phyloP scores from a whole-genome alignment of 2,797 vertebrate species.

The Mormyrus hasselquistii region DNA sequence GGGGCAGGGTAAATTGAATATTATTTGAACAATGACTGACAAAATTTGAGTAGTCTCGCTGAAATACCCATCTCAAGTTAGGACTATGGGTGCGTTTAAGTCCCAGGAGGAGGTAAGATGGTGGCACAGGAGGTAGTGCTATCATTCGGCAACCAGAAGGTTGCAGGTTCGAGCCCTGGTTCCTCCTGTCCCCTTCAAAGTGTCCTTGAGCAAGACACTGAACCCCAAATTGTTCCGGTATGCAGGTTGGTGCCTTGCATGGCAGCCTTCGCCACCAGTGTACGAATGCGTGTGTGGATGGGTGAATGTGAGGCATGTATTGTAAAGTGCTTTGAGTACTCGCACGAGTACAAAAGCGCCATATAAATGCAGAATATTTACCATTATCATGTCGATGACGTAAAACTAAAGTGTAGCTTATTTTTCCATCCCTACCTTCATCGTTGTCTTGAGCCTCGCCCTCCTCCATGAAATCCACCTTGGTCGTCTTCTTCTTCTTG shows the following conservation, averaged over 20 bases:
- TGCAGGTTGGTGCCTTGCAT: too few species aligned
- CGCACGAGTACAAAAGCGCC: too few species aligned
- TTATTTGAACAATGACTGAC: background rate
- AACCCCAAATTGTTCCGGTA: too few species aligned
- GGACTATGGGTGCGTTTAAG: background rate
- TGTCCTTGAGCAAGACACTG: too few species aligned
- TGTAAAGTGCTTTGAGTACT: too few species aligned
- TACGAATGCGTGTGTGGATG: too few species aligned
- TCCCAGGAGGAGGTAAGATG: background rate
- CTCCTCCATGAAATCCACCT: constrained; percentile 80
- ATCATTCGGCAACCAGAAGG: too few species aligned
- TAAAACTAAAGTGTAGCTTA: background rate
- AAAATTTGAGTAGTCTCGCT: background rate
- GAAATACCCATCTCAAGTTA: background rate
- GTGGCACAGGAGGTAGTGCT: background rate
- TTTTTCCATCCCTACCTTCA: constrained; percentile 47
- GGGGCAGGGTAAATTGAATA: background rate
- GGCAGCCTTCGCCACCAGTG: too few species aligned
- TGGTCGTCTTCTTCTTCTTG: constrained; percentile 72
- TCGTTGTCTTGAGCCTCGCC: constrained; percentile 77
- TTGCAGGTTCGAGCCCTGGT: too few species aligned
- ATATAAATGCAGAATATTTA: too few species aligned
- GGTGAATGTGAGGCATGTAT: too few species aligned
- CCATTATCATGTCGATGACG: background rate
- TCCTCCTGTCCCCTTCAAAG: too few species aligned